These are phyloP conservation scores for Heteromormyrus szaboi DNA, from an alignment of 2,797 vertebrate genomes.

Conservation along the genomic window DNA sequence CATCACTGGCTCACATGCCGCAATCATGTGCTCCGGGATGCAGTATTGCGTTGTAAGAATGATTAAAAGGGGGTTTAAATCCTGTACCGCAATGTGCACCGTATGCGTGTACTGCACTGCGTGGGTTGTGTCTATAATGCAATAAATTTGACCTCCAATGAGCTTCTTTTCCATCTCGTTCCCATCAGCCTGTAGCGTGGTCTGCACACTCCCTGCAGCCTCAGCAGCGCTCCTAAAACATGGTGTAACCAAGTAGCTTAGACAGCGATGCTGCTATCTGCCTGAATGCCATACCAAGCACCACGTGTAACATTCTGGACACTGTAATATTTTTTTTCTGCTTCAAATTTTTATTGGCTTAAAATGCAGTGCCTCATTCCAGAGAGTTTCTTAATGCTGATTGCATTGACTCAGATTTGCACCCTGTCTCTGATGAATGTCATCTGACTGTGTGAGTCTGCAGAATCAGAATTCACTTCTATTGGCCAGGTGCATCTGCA, in stretches of 20 bases:
- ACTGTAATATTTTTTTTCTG: neutral
- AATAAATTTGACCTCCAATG: constrained; percentile 6
- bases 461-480: neutral
- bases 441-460: neutral
- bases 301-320: neutral
- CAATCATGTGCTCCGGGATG: neutral
- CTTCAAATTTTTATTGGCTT: neutral
- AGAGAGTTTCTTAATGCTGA: neutral
- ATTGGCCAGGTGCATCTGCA: neutral
- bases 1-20: neutral
- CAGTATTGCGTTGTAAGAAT: neutral
- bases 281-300: neutral
- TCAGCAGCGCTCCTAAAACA: neutral
- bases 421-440: neutral
- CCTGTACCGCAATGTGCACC: neutral
- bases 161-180: neutral
- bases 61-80: constrained; percentile 1
- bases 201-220: neutral
- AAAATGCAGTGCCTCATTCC: neutral
- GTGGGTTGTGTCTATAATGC: neutral
- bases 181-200: neutral
- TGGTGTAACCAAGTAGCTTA: neutral
- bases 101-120: neutral
- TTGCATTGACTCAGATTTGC: neutral
- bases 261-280: neutral